phyloP scores from a whole-genome alignment of 2,113 vertebrate species.

The Gobius niger region DNA sequence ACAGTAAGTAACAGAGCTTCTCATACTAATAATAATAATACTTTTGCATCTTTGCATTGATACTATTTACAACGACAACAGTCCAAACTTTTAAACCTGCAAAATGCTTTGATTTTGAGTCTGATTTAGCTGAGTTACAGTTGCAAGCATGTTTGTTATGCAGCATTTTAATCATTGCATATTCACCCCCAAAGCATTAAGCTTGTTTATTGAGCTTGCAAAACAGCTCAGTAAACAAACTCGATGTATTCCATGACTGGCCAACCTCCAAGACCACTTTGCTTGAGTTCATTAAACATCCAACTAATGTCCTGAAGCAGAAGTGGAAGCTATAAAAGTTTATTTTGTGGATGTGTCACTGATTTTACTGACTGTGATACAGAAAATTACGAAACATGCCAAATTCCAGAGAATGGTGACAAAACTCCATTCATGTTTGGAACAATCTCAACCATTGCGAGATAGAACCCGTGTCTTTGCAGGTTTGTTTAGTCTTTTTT shows the following conservation, averaged over 20 bases:
- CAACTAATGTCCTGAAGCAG: neutral
- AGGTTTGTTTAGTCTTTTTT: too few relatives aligned
- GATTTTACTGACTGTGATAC: neutral
- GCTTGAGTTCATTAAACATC: slow-evolving; percentile 9
- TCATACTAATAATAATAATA: too few relatives aligned
- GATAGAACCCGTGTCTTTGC: too few relatives aligned
- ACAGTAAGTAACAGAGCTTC: too few relatives aligned
- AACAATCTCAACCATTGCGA: too few relatives aligned
- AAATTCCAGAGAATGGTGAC: too few relatives aligned
- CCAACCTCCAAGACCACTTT: neutral
- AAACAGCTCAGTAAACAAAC: slow-evolving; percentile 29
- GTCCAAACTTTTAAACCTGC: slow-evolving; percentile 22
- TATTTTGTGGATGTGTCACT: slow-evolving; percentile 6
- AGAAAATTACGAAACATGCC: too few relatives aligned
- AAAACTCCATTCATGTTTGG: too few relatives aligned
- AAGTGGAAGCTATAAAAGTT: slow-evolving; percentile 12
- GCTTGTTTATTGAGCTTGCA: slow-evolving; percentile 3
- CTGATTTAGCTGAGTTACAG: slow-evolving; percentile 17
- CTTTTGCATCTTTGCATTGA: too few relatives aligned
- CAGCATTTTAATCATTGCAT: slow-evolving; percentile 22
- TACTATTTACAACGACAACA: neutral
- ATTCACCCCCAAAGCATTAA: too few relatives aligned
- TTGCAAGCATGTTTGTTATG: slow-evolving; percentile 23
- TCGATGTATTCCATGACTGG: slow-evolving; percentile 14
- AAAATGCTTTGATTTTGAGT: neutral